Conservation (phyloP, 2,113 vertebrate species). For the Oryctolagus cuniculus region mOryCun1.1 NC_091443.1:111704501-111705000, state of each 20-base stretch:
- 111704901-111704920: background rate
- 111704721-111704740: background rate
- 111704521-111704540: constrained; percentile 35
- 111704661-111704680: background rate
- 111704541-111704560: constrained; percentile 27
- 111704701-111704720: background rate
- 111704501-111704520: constrained; percentile 44
- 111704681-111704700: background rate
- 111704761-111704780: background rate
- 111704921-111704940: background rate
- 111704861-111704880: background rate
- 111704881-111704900: background rate
- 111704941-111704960: background rate
- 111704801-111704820: background rate
- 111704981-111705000: background rate
- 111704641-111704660: constrained; percentile 6
- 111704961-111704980: background rate
- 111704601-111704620: background rate
- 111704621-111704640: background rate
- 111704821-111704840: background rate
- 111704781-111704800: background rate
- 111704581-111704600: background rate
- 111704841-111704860: background rate
- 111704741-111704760: constrained; percentile 34
- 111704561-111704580: background rate